These are phyloP conservation scores for Coregonus clupeaformis DNA, from an alignment of 2,113 vertebrate species.

Conservation along the genomic window DNA sequence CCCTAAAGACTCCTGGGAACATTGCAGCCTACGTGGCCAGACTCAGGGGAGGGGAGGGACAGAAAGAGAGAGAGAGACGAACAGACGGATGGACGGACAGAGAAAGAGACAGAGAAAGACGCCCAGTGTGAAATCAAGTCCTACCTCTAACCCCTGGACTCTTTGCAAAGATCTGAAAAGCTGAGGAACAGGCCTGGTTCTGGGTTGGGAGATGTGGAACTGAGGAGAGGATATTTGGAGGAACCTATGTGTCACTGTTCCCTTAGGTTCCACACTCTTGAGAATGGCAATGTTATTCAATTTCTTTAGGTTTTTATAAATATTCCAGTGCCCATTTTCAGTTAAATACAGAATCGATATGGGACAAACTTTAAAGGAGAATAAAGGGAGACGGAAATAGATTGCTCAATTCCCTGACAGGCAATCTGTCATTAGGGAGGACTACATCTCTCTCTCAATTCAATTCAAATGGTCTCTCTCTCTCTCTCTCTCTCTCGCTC, in stretches of 20 bases:
- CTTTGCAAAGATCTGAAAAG: too few relatives aligned
- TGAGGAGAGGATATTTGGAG: conserved; percentile 28
- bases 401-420: conserved; percentile 39
- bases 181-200: not conserved
- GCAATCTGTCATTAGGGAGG: conserved; percentile 48
- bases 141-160: too few relatives aligned
- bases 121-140: too few relatives aligned
- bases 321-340: conserved; percentile 34
- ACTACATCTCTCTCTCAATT: conserved; percentile 20
- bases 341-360: conserved; percentile 40
- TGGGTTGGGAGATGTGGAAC: not conserved
- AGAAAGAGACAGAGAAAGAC: not conserved
- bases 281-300: conserved; percentile 34
- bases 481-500: conserved; percentile 18
- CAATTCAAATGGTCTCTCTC: conserved; percentile 3
- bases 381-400: conserved; percentile 57
- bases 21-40: too few relatives aligned
- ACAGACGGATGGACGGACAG: too few relatives aligned
- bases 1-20: too few relatives aligned
- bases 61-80: not conserved
- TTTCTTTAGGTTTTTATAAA: conserved; percentile 29
- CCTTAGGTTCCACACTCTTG: conserved; percentile 11
- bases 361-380: conserved; percentile 38
- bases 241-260: conserved; percentile 21
- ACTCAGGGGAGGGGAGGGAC: not conserved